A percentile compares a stretch with the other conserved stretches of the same genome.
Conservation (phyloP, 2,113 vertebrate species). For the Calyptomena viridis region DNA sequence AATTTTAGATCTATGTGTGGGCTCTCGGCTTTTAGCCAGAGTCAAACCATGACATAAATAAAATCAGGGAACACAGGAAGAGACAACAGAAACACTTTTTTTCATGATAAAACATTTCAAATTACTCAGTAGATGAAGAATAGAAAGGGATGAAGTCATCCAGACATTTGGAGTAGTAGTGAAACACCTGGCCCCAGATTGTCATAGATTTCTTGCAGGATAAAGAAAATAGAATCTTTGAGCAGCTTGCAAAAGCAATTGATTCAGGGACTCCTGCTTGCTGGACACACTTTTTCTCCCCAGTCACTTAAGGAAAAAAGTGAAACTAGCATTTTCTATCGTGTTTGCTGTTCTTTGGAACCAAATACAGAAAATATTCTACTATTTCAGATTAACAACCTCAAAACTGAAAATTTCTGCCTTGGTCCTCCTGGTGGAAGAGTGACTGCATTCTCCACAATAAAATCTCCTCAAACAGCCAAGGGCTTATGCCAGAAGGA, state of each 20-base stretch:
- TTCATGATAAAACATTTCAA: not conserved
- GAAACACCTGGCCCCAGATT: not conserved
- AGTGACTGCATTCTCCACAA: not conserved
- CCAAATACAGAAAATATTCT: not conserved
- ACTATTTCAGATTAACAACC: not conserved
- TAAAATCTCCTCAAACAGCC: not conserved
- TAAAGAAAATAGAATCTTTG: not conserved
- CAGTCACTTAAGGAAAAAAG: not conserved
- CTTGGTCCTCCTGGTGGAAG: not conserved
- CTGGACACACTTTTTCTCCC: not conserved
- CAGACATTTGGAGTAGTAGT: not conserved
- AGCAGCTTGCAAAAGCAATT: not conserved
- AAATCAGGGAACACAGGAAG: not conserved
- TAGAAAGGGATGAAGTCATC: not conserved
- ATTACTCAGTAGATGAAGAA: not conserved
- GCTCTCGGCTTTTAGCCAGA: too few species aligned
- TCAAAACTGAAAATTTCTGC: not conserved
- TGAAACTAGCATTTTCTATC: not conserved
- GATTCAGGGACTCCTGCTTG: not conserved
- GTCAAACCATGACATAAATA: too few species aligned
- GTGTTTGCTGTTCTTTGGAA: not conserved
- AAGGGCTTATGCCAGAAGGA: not conserved
- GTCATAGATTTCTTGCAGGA: not conserved
- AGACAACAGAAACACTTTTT: not conserved
- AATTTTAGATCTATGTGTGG: too few species aligned